Evolutionary conservation across 2,888 invertebrate genomes (phyloP).

Genomic region (Ochropleura plecta): DNA sequence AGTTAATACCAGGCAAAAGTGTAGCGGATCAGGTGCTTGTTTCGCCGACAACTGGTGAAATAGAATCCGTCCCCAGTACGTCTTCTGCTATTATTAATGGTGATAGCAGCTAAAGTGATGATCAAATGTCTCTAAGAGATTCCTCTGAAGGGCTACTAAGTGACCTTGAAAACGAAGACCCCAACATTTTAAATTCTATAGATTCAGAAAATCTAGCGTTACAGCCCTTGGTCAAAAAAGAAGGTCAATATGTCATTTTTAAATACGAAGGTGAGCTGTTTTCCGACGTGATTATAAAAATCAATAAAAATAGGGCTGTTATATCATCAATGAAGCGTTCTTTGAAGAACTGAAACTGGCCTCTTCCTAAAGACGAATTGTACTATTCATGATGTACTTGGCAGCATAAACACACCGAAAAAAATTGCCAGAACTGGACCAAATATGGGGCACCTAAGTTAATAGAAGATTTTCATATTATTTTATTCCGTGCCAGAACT

Average conservation of each 20-base stretch:
- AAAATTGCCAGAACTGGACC: too few relatives aligned
- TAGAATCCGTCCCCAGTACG: constrained; percentile 2
- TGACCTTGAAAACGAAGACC: constrained; percentile 14
- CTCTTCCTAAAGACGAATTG: too few relatives aligned
- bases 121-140: constrained; percentile 14
- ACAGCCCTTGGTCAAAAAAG: constrained; percentile 4
- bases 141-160: constrained; percentile 13
- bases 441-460: too few relatives aligned
- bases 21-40: constrained; percentile 13
- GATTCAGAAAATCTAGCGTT: constrained; percentile 10
- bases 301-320: too few relatives aligned
- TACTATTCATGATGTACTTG: too few relatives aligned
- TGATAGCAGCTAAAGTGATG: constrained; percentile 14
- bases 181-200: constrained; percentile 8
- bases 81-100: constrained; percentile 1
- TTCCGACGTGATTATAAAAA: background rate
- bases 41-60: constrained; percentile 6
- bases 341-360: too few relatives aligned
- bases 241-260: constrained; percentile 10
- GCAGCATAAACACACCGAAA: too few relatives aligned
- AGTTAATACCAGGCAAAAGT: constrained; percentile 11
- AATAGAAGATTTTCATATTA: too few relatives aligned
- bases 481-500: too few relatives aligned
- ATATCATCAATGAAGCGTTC: too few relatives aligned
- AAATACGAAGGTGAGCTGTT: constrained; percentile 11